Percentiles rank a stretch among this genome's conserved stretches.
Conservation (phyloP, 2,797 vertebrate species). For the Emydoidea blandingii region DNA sequence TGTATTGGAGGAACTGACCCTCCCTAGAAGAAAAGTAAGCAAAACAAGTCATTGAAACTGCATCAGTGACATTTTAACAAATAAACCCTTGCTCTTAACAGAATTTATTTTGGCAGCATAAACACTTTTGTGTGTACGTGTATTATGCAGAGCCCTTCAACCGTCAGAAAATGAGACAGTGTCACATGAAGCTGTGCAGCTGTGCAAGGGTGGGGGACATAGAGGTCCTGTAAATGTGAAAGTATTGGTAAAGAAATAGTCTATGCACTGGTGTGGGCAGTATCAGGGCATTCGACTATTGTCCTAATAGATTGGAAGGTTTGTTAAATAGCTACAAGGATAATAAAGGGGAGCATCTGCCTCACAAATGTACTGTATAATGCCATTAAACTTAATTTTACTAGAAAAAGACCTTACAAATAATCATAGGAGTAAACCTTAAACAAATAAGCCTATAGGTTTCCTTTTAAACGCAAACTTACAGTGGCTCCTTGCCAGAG, state of each 20-base stretch:
- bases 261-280: not conserved
- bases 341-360: slow-evolving; percentile 55
- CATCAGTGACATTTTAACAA: slow-evolving; percentile 81
- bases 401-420: slow-evolving; percentile 75
- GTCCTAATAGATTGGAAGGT: slow-evolving; percentile 10
- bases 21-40: slow-evolving; percentile 74
- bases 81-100: slow-evolving; percentile 80
- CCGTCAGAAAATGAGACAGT: slow-evolving; percentile 78
- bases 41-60: slow-evolving; percentile 74
- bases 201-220: slow-evolving; percentile 73
- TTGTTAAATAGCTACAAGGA: not conserved
- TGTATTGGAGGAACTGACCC: slow-evolving; percentile 69
- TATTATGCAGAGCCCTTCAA: slow-evolving; percentile 76
- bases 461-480: slow-evolving; percentile 84
- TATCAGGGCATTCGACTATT: not conserved
- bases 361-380: slow-evolving; percentile 51
- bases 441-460: slow-evolving; percentile 81
- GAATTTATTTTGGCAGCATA: slow-evolving; percentile 83
- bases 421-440: slow-evolving; percentile 80
- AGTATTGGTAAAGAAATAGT: not conserved
- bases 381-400: slow-evolving; percentile 24
- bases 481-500: slow-evolving; percentile 81
- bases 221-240: slow-evolving; percentile 70
- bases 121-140: slow-evolving; percentile 80
- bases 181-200: slow-evolving; percentile 83